These are phyloP conservation scores for Tenrec ecaudatus DNA, from an alignment of 2,113 vertebrate genomes.

Conservation along the genomic window DNA sequence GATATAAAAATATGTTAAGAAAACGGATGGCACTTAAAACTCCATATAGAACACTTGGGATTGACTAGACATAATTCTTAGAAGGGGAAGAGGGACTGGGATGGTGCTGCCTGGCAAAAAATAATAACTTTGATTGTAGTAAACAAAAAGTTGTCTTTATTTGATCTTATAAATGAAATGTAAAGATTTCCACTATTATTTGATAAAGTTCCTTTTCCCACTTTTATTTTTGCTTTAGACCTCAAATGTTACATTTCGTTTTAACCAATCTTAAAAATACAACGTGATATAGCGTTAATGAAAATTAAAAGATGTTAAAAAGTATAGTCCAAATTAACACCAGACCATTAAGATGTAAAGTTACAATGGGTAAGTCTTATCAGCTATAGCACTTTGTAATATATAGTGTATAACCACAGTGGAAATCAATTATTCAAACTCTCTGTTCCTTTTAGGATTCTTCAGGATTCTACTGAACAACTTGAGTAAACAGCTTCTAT, in stretches of 20 bases:
- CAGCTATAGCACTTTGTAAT: conserved; percentile 71
- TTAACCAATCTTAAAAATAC: conserved; percentile 69
- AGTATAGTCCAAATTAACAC: conserved; percentile 74
- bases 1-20: background rate
- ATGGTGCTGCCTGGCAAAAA: conserved; percentile 10
- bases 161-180: conserved; percentile 1
- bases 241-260: conserved; percentile 67
- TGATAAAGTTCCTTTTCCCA: conserved; percentile 60
- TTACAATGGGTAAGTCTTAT: conserved; percentile 71
- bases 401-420: conserved; percentile 58
- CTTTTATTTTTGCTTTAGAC: conserved; percentile 74
- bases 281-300: conserved; percentile 73
- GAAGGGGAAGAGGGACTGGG: background rate
- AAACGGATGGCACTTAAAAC: background rate
- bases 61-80: conserved; percentile 8
- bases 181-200: conserved; percentile 45
- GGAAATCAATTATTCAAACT: conserved; percentile 73
- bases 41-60: background rate
- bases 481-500: conserved; percentile 59
- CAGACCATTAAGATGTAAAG: conserved; percentile 73
- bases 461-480: conserved; percentile 49
- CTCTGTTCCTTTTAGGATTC: conserved; percentile 59
- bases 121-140: background rate
- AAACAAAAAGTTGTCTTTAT: conserved; percentile 35
- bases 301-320: conserved; percentile 77